Base-by-base conservation (phyloP, 1,140 invertebrate species). In the Octopus bimaculoides region DNA sequence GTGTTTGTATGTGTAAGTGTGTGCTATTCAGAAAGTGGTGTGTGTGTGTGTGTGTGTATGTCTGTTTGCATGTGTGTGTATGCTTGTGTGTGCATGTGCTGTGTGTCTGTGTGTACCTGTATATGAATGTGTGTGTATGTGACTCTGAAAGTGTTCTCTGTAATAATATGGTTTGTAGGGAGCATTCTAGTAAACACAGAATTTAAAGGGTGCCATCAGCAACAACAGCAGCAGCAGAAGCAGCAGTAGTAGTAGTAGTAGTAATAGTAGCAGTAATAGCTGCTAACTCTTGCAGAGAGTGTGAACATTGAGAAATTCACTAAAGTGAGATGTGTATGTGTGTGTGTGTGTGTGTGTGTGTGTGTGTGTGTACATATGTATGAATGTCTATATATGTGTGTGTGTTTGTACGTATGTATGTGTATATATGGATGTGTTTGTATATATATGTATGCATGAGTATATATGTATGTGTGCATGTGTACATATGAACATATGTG, bases 401-500 rank as follows among this genome's bases (percentile, higher is more conserved):
- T 61, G 56, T 61, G 17, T 61, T 9, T 61, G 17, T 61, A 17
- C 17, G 4, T 61, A 17, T 61, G 17, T 61, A 61, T 61, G 17
- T 61, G 1, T 61, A 61, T 61, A 61, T 61, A 61, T 61, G 56
- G 9, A 61, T 61, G 56, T 61, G 17, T 61, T 9, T 61, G 17
- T 61, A 17, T 61, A 61, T 61, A 61, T 61, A 17, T 61, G 17
- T 61, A 17, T 61, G 17, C 4, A 17, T 61, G 17, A 12, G 56
- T 61, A 61, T 61, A 52, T 26, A 55, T 54, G 52, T 75, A 75
- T 20, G n/a, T 56, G 10, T 41, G 77, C 75, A 53, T 81, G 77
- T 8, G 61, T 75, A 10, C 53, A 78, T 53, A 77, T 78, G n/a
- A 79, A 77, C 7, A 79, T 77, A 54, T 79, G 71, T n/a, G 78